phyloP scores from a whole-genome alignment of 2,888 invertebrate genomes.

The Hedya salicella region DNA sequence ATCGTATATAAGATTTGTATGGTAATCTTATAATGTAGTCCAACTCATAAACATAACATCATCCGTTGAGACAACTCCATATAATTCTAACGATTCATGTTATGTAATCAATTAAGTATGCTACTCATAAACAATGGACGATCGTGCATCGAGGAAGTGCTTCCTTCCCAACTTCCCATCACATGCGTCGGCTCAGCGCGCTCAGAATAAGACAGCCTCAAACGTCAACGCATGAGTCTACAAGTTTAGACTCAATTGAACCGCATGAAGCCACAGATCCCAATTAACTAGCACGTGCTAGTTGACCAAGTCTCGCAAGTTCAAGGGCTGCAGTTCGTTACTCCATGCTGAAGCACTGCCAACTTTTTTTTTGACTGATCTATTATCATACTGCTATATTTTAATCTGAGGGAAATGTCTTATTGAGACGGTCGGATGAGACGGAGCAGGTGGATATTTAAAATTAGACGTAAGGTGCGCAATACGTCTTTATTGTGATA shows the following conservation, averaged over 20 bases:
- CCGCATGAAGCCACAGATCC: background rate
- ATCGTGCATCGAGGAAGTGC: conserved; percentile 28
- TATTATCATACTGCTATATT: conserved; percentile 38
- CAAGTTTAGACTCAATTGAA: background rate
- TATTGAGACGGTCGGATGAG: conserved; percentile 10
- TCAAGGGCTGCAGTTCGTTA: conserved; percentile 42
- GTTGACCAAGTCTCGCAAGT: conserved; percentile 34
- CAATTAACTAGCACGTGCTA: background rate
- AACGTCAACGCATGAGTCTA: background rate
- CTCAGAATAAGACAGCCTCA: background rate
- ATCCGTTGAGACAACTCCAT: conserved; percentile 3
- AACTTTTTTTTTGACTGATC: conserved; percentile 40
- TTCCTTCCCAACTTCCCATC: conserved; percentile 33
- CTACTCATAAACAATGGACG: conserved; percentile 37
- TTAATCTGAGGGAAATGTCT: conserved; percentile 29
- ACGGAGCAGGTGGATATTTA: conserved; percentile 19
- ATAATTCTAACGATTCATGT: conserved; percentile 8
- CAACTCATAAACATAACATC: conserved; percentile 10
- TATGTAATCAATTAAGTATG: conserved; percentile 35
- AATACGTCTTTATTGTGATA: background rate
- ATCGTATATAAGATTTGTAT: too few species aligned
- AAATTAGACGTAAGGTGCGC: conserved; percentile 1
- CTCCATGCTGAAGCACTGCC: conserved; percentile 36
- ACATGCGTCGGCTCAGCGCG: background rate
- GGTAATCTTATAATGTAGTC: too few species aligned